Base-by-base conservation (phyloP, 2,888 invertebrate genomes). In the Diachrysia chrysitis region DNA sequence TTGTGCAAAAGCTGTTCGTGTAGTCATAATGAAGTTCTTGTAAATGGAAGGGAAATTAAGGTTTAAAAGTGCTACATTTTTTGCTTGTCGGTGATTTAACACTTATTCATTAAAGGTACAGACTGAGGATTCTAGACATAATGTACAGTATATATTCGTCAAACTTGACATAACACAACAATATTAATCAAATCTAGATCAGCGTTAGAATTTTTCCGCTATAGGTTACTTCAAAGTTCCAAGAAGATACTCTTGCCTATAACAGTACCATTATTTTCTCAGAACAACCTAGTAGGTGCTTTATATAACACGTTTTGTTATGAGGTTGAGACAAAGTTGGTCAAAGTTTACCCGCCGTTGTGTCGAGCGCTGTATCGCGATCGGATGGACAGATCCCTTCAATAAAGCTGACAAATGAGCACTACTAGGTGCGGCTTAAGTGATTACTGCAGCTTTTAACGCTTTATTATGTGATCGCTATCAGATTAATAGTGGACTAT, bases 371-470 rank as follows among this genome's bases (percentile, higher is more conserved):
- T 68, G 80, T 87, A 89, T 90, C 87, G 85, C 84, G 83, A 87
- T 86, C 85, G 85, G 85, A 85, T 82, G 82, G 83, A 69, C 77
- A 76, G 82, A 85, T 86, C 82, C 83, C 85, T 85, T 86, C 89
- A 89, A 88, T 90, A 89, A 87, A 86, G 83, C 85, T 90, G 91
- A 94, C 91, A 91, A 90, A 94, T 87, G 89, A 88, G 83, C 79
- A 79, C 79, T 81, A 81, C 80, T 80, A 89, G 93, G 93, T 84
- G 93, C 86, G 93, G 91, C 90, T 88, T 93, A 93, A 94, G 95
- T 94, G 93, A 94, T 94, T 94, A 93, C 93, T 93, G 93, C 93
- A 92, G 93, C 91, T 88, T 88, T 90, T 85, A 82, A 76, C 82
- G 78, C 81, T 84, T 76, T 80, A 73, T 81, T 81, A 77, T 76